phyloP scores from a whole-genome alignment of 2,888 invertebrate genomes.

The Conops quadrifasciatus region DNA sequence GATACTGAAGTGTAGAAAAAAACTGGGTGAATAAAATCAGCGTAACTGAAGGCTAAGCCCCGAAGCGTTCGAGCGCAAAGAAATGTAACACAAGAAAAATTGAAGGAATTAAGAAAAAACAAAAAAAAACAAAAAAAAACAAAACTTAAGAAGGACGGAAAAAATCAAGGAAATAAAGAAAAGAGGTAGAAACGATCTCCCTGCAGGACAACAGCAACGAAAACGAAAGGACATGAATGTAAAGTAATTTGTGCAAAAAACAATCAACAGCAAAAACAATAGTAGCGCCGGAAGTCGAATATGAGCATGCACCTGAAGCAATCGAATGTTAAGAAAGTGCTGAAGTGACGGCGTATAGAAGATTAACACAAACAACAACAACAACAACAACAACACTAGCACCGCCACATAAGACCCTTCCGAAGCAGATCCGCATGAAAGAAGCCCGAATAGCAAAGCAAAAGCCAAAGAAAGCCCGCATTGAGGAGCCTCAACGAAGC shows the following conservation, averaged over 20 bases:
- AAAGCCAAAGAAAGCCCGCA: conserved; percentile 6
- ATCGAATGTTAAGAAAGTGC: too few species aligned
- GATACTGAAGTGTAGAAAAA: conserved; percentile 20
- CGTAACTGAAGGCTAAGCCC: not conserved
- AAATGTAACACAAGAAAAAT: conserved; percentile 35
- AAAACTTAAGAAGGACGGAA: not conserved
- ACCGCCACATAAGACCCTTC: not conserved
- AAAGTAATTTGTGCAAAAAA: conserved; percentile 39
- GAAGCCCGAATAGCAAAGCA: not conserved
- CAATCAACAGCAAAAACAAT: not conserved
- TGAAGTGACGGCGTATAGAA: not conserved
- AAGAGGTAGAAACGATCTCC: conserved; percentile 15
- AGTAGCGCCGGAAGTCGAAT: too few species aligned
- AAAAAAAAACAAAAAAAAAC: conserved; percentile 31
- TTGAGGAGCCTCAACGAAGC: too few species aligned
- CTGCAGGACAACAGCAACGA: conserved; percentile 36
- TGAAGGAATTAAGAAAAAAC: not conserved
- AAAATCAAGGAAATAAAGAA: not conserved
- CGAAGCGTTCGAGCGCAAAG: not conserved
- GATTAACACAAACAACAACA: not conserved
- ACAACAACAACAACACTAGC: not conserved
- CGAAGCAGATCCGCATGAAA: conserved; percentile 26
- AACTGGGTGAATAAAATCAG: conserved; percentile 16
- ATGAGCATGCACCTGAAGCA: not conserved
- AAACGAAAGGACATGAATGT: conserved; percentile 28